Evolutionary conservation across 2,113 vertebrate species (phyloP).

Genomic region (Hymenochirus boettgeri): DNA sequence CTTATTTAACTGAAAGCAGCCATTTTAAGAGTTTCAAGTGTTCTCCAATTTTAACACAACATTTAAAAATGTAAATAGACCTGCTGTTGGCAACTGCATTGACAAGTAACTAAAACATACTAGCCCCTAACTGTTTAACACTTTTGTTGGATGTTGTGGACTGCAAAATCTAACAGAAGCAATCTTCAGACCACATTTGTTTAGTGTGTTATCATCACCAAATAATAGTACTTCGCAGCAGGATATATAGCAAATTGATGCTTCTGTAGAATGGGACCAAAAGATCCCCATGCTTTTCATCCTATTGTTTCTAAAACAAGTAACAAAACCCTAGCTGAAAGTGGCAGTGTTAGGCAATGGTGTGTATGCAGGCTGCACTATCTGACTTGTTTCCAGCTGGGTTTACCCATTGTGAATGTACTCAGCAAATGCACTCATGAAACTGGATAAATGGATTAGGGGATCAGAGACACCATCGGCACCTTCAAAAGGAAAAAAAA

Average conservation of each 20-base stretch:
- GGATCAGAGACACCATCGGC: conserved; percentile 69
- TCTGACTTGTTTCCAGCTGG: conserved; percentile 67
- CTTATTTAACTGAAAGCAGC: conserved; percentile 63
- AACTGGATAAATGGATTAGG: conserved; percentile 80
- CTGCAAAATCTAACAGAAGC: conserved; percentile 24
- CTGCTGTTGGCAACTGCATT: neutral
- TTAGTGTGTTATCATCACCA: neutral
- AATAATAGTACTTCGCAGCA: conserved; percentile 30
- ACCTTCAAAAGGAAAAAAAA: conserved; percentile 74
- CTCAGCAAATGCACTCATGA: conserved; percentile 66
- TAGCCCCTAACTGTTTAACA: conserved; percentile 31
- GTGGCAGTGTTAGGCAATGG: conserved; percentile 53
- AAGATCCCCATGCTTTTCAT: conserved; percentile 44
- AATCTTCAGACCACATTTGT: conserved; percentile 21
- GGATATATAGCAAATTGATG: conserved; percentile 15
- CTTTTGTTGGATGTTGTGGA: conserved; percentile 42
- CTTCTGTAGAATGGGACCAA: neutral
- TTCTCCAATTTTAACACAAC: conserved; percentile 58
- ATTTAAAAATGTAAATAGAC: conserved; percentile 47
- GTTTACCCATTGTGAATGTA: conserved; percentile 65
- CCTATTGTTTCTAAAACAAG: conserved; percentile 50
- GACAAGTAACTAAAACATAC: neutral
- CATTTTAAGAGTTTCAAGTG: conserved; percentile 49
- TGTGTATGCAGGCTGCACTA: conserved; percentile 66
- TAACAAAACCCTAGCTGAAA: conserved; percentile 52